Evolutionary conservation across 1,140 invertebrate species (phyloP), one percentile per base, ranked within the genome.

Genomic region (Drosophila chauvacae): DNA sequence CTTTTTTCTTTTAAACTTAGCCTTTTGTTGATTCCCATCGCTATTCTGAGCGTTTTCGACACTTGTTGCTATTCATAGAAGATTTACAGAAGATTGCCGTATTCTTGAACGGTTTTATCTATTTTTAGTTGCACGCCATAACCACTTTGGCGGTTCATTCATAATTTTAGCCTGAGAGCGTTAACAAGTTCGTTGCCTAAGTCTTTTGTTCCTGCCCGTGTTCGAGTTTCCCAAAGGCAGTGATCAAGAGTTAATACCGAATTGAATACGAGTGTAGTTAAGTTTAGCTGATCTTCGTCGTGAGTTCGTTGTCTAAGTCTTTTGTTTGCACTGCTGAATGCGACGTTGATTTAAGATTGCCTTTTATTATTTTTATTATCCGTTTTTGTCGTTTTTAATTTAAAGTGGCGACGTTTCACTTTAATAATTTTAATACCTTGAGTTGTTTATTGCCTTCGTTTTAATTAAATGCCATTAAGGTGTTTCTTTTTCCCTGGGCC

Each of bases 401-500:
- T 68, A 53, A 77, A 69, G 65, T 78, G 64, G 58, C 76, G 75
- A 79, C 58, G 76, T 78, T 79, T 79, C 76, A 80, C 77, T 80
- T 74, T 80, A 73, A 80, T 80, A 80, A 73, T 80, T 80, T 80
- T 80, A 66, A 68, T 80, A 73, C 68, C 76, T 80, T 80, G 68
- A 48, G 57, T 58, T 71, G 64, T 78, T 77, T 77, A 57, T 69
- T 60, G 50, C 62, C 66, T 63, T 62, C 75, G 57, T 79, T 79
- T 71, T 78, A 79, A 78, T 79, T 71, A 79, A 79, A 78, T 72
- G 76, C 75, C 66, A 79, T 79, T 55, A 79, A 79, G 68, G 47
- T 63, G 76, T 59, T 72, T 79, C 60, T 78, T 77, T 77, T 66
- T 59, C 28, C 66, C 35, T 42, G 30, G 41, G 57, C 55, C 45